Percentiles rank a stretch among this genome's conserved stretches.
Conservation (phyloP, 2,888 invertebrate species). For the Dynastes grantii region DNA sequence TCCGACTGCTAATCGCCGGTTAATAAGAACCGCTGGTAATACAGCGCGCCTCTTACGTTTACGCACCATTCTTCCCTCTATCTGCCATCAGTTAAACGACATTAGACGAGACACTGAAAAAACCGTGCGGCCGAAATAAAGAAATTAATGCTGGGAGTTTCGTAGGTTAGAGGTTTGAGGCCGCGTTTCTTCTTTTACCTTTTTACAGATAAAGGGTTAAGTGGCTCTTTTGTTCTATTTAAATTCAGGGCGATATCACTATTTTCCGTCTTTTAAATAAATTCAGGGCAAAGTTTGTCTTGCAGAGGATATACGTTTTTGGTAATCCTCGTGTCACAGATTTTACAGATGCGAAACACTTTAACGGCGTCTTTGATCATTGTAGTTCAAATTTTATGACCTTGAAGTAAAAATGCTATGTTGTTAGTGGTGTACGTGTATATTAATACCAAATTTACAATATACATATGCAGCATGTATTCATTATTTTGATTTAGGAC, state of each 20-base stretch:
- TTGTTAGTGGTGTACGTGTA: too few species aligned
- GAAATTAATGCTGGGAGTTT: background rate
- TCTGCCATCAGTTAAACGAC: constrained; percentile 1
- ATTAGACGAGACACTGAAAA: background rate
- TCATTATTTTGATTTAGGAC: too few species aligned
- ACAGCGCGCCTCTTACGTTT: background rate
- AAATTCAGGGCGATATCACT: background rate
- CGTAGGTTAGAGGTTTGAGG: background rate
- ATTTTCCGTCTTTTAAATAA: background rate
- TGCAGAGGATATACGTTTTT: too few species aligned
- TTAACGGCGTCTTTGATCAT: too few species aligned
- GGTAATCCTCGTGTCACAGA: too few species aligned
- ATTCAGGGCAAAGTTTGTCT: background rate
- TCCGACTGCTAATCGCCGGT: background rate
- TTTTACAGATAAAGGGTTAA: background rate
- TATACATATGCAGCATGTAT: too few species aligned
- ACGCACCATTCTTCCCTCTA: constrained; percentile 1
- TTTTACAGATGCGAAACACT: too few species aligned
- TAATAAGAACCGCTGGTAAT: constrained; percentile 18
- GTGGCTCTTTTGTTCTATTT: background rate
- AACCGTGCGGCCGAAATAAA: background rate
- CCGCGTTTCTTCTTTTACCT: background rate
- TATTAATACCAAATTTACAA: too few species aligned
- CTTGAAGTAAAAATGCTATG: too few species aligned
- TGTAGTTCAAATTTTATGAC: too few species aligned